Conservation (phyloP, 92 coral and sea anemone species). For the Parazoanthus darwini region DNA sequence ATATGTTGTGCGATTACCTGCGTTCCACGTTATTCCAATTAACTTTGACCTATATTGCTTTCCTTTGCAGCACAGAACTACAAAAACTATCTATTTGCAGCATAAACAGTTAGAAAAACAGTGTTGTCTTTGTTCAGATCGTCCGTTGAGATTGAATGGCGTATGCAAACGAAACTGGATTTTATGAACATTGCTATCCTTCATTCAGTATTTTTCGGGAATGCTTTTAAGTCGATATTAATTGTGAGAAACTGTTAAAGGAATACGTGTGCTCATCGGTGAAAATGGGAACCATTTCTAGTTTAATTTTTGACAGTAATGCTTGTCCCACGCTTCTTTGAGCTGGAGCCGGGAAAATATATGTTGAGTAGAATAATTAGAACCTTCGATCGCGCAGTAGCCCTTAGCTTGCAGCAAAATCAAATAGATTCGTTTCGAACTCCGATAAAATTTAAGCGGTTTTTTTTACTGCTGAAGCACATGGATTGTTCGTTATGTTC, state of each 20-base stretch:
- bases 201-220: neutral
- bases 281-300: neutral
- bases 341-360: neutral
- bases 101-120: neutral
- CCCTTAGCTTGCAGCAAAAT: neutral
- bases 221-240: neutral
- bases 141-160: constrained; percentile 37
- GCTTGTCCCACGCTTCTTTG: neutral
- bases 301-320: neutral
- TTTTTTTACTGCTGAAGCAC: neutral
- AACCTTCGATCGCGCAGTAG: neutral
- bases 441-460: neutral
- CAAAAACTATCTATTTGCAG: neutral
- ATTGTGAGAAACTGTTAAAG: neutral
- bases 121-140: neutral
- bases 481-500: neutral
- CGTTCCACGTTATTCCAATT: neutral
- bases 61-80: neutral
- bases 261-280: neutral
- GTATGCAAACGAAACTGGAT: neutral
- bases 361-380: no score
- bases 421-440: neutral
- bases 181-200: neutral
- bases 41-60: neutral
- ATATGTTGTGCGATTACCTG: neutral